phyloP scores from a whole-genome alignment of 2,888 invertebrate genomes.

The Vannuccia rotundouncinata region DNA sequence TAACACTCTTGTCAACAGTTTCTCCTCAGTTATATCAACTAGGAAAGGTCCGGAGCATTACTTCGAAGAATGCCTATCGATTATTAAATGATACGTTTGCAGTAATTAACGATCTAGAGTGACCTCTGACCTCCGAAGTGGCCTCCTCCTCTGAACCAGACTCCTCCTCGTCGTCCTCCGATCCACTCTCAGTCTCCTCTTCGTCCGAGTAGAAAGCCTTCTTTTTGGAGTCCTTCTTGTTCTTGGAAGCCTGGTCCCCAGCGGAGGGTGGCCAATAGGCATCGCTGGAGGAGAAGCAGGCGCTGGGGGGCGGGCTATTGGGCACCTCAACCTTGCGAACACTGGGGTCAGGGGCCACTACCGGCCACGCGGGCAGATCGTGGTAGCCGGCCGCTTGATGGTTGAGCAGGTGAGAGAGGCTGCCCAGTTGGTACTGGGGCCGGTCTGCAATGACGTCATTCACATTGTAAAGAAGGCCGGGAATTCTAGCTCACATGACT shows the following conservation, averaged over 20 bases:
- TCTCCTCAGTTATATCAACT: no score
- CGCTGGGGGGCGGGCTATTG: not conserved
- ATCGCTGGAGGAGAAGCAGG: not conserved
- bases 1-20: no score
- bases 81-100: no score
- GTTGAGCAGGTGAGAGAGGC: slow-evolving; percentile 87
- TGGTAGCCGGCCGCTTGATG: slow-evolving; percentile 77
- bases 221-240: slow-evolving; percentile 3
- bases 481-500: slow-evolving; percentile 89
- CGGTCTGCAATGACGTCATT: slow-evolving; percentile 61
- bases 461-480: not conserved
- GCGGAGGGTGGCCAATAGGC: not conserved
- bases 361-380: slow-evolving; percentile 76
- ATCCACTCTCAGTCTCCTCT: slow-evolving; percentile 38
- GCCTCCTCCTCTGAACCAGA: slow-evolving; percentile 48
- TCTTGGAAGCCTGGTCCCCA: not conserved
- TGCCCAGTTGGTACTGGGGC: slow-evolving; percentile 82
- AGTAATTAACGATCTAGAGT: no score
- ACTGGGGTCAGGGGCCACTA: slow-evolving; percentile 66
- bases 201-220: slow-evolving; percentile 42
- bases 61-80: no score
- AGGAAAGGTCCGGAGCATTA: no score
- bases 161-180: slow-evolving; percentile 43
- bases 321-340: slow-evolving; percentile 65
- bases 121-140: slow-evolving; percentile 39